Percentiles rank a stretch among this genome's conserved stretches.
These are phyloP conservation scores for Catharus ustulatus DNA, from an alignment of 2,797 vertebrate species.

Conservation along the genomic window DNA sequence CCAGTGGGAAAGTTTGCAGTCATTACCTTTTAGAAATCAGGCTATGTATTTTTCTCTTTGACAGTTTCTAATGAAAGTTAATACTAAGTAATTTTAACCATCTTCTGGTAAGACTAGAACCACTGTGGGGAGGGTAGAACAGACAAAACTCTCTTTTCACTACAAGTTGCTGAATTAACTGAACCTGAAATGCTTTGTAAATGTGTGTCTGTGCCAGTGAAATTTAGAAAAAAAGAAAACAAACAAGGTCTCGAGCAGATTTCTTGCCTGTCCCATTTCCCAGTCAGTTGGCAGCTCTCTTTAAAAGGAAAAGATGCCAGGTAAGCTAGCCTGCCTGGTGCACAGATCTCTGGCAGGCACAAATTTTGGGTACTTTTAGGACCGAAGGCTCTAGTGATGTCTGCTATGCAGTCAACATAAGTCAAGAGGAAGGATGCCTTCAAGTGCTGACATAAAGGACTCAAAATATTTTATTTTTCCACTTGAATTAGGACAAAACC, in stretches of 20 bases:
- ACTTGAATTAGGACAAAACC: background rate
- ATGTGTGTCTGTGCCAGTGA: background rate
- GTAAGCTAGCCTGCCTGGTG: background rate
- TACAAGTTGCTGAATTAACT: background rate
- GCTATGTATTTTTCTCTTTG: slow-evolving; percentile 15
- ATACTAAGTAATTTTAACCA: background rate
- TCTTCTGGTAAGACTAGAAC: background rate
- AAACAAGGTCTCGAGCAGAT: background rate
- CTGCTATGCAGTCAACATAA: background rate
- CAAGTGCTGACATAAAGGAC: background rate
- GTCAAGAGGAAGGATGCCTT: background rate
- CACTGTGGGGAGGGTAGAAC: background rate
- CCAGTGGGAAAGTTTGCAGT: background rate
- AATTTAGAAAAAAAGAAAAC: background rate
- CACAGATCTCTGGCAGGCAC: background rate
- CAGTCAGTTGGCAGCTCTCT: background rate
- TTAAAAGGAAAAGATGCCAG: background rate
- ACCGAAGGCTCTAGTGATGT: background rate
- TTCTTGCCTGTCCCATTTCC: slow-evolving; percentile 11
- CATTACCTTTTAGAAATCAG: slow-evolving; percentile 41
- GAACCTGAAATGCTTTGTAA: background rate
- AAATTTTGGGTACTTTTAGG: background rate
- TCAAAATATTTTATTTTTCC: background rate
- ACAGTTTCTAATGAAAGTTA: slow-evolving; percentile 16
- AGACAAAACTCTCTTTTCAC: background rate